phyloP scores from a whole-genome alignment of 2,888 invertebrate species.

The Deladenus siricidicola region DNA sequence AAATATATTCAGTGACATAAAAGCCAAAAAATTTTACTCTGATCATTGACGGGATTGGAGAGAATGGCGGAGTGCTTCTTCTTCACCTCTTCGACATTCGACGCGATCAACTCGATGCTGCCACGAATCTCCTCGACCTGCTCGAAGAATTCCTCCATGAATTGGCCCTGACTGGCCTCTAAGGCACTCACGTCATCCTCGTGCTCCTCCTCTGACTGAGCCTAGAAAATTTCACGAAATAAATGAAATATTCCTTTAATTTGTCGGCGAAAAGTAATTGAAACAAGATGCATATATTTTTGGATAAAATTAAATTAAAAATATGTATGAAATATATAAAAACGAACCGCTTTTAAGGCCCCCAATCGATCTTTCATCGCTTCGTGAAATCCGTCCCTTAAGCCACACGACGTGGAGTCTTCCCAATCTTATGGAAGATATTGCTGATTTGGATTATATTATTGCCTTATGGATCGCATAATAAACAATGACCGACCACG shows the following conservation, averaged over 20 bases:
- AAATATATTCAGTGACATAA: background rate
- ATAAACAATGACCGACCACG: no score
- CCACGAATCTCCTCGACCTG: conserved; percentile 99
- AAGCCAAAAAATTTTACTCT: conserved; percentile 47
- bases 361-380: conserved; percentile 40
- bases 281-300: conserved; percentile 4
- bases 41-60: conserved; percentile 60
- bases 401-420: no score
- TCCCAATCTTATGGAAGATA: no score
- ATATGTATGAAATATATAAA: conserved; percentile 1
- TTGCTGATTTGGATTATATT: no score
- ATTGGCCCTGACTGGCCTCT: conserved; percentile 56
- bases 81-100: conserved; percentile 98
- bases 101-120: conserved; percentile 99
- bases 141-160: conserved; percentile 99
- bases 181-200: conserved; percentile 49
- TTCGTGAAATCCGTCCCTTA: no score
- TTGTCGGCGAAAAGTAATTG: no score
- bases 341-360: conserved; percentile 36
- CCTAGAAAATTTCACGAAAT: conserved; percentile 16
- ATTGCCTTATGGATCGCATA: no score
- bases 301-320: background rate
- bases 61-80: conserved; percentile 99
- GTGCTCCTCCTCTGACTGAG: conserved; percentile 36
- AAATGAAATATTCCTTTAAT: background rate